Conservation (phyloP, 2,888 invertebrate species). For the Harpalus rufipes region DNA sequence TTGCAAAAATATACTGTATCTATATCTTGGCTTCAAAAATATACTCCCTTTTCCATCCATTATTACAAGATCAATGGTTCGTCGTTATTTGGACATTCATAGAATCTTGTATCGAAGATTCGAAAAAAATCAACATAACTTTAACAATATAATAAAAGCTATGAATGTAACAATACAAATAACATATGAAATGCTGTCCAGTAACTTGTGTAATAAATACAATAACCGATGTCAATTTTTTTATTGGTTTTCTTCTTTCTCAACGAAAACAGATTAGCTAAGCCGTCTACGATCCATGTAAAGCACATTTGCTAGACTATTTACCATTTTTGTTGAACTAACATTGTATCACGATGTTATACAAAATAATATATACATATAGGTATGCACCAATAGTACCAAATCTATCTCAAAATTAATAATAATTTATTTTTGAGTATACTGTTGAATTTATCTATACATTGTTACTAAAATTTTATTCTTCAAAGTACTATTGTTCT, state of each 20-base stretch:
- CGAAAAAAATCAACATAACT: not conserved
- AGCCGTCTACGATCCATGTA: slow-evolving; percentile 62
- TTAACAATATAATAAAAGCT: not conserved
- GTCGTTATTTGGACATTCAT: not conserved
- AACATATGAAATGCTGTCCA: not conserved
- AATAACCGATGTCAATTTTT: slow-evolving; percentile 16
- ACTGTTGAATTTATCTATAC: too few relatives aligned
- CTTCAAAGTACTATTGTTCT: too few relatives aligned
- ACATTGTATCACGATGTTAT: slow-evolving; percentile 55
- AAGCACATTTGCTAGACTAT: slow-evolving; percentile 65
- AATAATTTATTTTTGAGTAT: not conserved
- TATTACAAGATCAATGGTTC: too few relatives aligned
- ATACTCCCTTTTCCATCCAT: too few relatives aligned
- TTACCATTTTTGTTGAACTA: slow-evolving; percentile 23
- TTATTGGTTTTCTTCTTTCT: not conserved
- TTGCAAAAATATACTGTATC: too few relatives aligned
- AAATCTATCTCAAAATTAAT: not conserved
- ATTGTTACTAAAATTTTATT: too few relatives aligned
- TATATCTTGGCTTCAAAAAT: too few relatives aligned
- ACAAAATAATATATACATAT: slow-evolving; percentile 50
- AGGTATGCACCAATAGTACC: not conserved
- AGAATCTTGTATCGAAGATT: not conserved
- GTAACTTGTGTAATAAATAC: not conserved
- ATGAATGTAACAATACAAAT: not conserved
- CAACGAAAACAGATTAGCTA: slow-evolving; percentile 57